Base-by-base conservation (phyloP, 2,113 vertebrate species). In the Diglossa brunneiventris region DNA sequence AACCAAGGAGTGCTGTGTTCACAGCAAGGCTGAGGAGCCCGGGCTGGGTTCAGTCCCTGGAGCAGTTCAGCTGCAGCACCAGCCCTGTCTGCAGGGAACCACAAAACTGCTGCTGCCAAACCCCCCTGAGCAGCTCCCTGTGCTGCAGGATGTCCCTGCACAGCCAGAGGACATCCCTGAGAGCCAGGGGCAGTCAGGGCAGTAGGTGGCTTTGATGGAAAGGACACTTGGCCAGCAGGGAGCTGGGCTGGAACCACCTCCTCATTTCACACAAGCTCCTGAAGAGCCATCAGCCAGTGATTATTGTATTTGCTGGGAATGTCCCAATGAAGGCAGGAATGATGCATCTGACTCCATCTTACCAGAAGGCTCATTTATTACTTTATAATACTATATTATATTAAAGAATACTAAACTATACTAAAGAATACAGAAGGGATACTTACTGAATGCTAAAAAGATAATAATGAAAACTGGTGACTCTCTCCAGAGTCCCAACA, bases 81-180 rank as follows among this genome's bases (percentile, higher is more conserved):
- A 52, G 64, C 64, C 37, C 9, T 6, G 7, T 7, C 27, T 64
- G 44, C 30, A 26, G 15, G 49, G 55, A 77, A 0, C 1, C 58
- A 44, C 18, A 20, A 19, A 56, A 19, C 28, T 58, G 63, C 27
- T 41, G 67, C 12, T 33, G 67, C 11, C 22, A 58, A n/a, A 81
- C 2, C 1, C 26, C 18, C 9, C 33, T 30, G 28, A 26, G 1
- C 69, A 70, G 33, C 26, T 63, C 30, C 19, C 31, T 1, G 0
- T 19, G 17, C 56, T 47, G 27, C 46, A 31, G 3, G 30, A n/a
- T 33, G 46, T 5, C 30, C 11, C 37, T 49, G 35, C 47, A 26
- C 35, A 50, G 37, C 28, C 80, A 44, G 6, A 31, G 31, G 31
- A 26, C 23, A 13, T 8, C 31, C 31, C 39, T 68, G 72, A 44